Percentiles rank a stretch among this genome's conserved stretches.
These are phyloP conservation scores for Chlorops oryzae DNA, from an alignment of 1,140 invertebrate species.

Conservation along the genomic window DNA sequence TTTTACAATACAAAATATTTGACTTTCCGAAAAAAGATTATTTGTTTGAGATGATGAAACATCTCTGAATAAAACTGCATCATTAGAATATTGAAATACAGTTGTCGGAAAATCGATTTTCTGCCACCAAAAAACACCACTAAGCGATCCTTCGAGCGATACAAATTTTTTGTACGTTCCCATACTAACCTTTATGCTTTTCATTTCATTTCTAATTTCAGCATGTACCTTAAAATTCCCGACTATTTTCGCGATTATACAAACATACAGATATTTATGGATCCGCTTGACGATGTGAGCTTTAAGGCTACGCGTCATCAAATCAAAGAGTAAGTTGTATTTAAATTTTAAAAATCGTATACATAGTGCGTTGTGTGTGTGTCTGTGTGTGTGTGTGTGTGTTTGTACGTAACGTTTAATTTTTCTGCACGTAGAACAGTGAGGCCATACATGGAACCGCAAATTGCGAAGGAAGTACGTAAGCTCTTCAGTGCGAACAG, in stretches of 20 bases:
- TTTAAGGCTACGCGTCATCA: conserved; percentile 2
- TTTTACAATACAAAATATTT: no score
- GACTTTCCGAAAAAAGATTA: background rate
- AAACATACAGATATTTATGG: conserved; percentile 13
- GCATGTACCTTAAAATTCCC: conserved; percentile 9
- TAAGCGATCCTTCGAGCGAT: background rate
- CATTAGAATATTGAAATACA: background rate
- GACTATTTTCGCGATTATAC: background rate
- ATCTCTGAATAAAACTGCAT: no score
- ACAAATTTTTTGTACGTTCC: background rate
- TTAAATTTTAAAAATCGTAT: no score
- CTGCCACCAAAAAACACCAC: background rate
- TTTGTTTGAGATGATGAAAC: background rate
- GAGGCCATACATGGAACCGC: conserved; percentile 5
- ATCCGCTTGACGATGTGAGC: conserved; percentile 7
- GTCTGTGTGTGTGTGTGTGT: background rate
- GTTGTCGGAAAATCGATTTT: background rate
- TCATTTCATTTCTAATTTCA: conserved; percentile 3
- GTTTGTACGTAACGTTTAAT: background rate
- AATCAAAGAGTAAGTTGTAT: conserved; percentile 2
- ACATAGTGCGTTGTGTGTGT: no score
- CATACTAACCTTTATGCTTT: background rate
- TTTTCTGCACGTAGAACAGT: background rate
- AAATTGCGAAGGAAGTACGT: background rate
- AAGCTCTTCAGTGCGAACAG: background rate